Evolutionary conservation across 2,888 invertebrate genomes (phyloP), one percentile per base, ranked within the genome.

Genomic region (Nemotelus pantherinus): DNA sequence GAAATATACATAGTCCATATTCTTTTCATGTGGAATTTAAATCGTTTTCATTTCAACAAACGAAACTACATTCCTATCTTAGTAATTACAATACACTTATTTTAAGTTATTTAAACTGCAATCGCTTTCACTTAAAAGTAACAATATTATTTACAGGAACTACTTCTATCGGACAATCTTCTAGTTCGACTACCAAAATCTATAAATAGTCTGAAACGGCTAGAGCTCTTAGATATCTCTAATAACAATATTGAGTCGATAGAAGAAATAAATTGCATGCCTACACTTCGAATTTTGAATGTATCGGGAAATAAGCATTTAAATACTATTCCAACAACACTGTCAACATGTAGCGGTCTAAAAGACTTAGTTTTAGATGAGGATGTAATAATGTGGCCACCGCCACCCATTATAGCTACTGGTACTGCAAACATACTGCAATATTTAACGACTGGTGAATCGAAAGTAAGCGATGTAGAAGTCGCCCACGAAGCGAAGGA

Each of bases 131-230:
- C 25, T 25, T 25, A 25, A 25, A 25, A 25, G 25, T 25, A 25
- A 50, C 10, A 7, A 50, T 1, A 39, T 63, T 65, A n/a, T 41
- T 65, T 57, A 3, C 57, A 92, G 92, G 93, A 94, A 85, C 87
- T 95, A 79, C 91, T 94, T 87, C 82, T 94, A 80, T 92, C 92
- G 84, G 89, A 92, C 83, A 95, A 95, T 89, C 89, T 89, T 80
- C 85, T 95, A 78, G 91, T 90, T 84, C 87, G 87, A 82, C 87
- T 96, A 84, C 94, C 95, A 80, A 90, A 91, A 78, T 89, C 90
- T 80, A 89, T 95, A 83, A 90, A 91, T 82, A 87, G 88, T 79
- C 87, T 95, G 82, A 87, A 87, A 80, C 89, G 90, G 81, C 88
- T 95, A 80, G 89, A 90, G 85, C 87, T 92, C 81, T 87, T 95